Conservation (phyloP, 2,113 vertebrate genomes). For the Ictidomys tridecemlineatus region DNA sequence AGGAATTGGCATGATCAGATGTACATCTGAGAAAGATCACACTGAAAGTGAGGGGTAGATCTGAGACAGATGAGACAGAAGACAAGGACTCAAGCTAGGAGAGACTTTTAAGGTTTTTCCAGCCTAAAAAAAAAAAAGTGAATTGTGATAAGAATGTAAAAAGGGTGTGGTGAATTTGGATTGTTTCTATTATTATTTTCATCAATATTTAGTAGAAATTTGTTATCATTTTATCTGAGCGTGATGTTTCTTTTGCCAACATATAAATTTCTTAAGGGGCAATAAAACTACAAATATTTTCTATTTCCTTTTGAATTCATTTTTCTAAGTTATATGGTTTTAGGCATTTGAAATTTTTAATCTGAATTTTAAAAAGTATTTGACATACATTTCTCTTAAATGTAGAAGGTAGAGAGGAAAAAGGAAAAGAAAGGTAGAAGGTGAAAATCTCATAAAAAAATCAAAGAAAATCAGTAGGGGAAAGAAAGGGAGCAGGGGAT, state of each 20-base stretch:
- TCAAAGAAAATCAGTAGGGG: too few species aligned
- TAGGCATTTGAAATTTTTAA: neutral
- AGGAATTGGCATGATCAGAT: neutral
- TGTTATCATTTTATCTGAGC: neutral
- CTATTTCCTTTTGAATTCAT: neutral
- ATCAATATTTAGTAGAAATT: neutral
- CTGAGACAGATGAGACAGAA: neutral
- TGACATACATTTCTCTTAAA: neutral
- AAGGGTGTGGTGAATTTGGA: neutral
- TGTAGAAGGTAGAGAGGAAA: too few species aligned
- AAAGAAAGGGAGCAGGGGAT: too few species aligned
- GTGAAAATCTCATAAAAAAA: too few species aligned
- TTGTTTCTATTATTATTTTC: neutral
- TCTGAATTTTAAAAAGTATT: neutral
- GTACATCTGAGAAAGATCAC: neutral
- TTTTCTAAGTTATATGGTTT: slow-evolving; percentile 22
- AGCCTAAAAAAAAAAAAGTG: neutral
- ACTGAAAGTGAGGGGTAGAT: neutral
- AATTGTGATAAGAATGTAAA: neutral
- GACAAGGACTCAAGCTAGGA: neutral
- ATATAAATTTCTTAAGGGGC: neutral
- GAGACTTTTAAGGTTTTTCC: neutral
- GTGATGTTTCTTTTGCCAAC: neutral
- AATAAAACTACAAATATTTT: neutral
- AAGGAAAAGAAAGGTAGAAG: too few species aligned